Evolutionary conservation across 2,888 invertebrate genomes (phyloP).

Genomic region (Apodemia mormo): DNA sequence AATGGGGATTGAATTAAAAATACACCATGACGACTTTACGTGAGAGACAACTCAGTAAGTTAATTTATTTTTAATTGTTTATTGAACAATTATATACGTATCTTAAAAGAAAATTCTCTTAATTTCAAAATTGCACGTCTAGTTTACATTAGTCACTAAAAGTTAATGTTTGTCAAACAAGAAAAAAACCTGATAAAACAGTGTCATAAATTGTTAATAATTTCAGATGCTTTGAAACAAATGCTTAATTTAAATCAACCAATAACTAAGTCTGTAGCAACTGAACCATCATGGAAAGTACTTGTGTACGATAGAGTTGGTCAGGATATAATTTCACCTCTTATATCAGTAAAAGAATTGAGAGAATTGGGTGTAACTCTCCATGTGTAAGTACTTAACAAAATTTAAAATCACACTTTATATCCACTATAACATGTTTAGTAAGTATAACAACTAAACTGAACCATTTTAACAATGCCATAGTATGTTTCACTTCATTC

Average conservation of each 20-base stretch:
- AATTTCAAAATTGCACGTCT: not conserved
- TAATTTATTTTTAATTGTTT: not conserved
- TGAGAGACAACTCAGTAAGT: constrained; percentile 87
- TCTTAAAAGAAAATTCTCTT: no score
- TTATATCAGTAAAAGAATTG: constrained; percentile 97
- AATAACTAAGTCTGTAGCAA: constrained; percentile 86
- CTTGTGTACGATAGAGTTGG: constrained; percentile 97
- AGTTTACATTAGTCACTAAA: not conserved
- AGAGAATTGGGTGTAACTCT: constrained; percentile 98
- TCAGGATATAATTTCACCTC: constrained; percentile 98
- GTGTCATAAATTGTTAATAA: constrained; percentile 25
- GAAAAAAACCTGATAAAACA: constrained; percentile 4
- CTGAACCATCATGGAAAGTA: constrained; percentile 98
- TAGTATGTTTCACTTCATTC: no score
- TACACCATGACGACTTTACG: constrained; percentile 84
- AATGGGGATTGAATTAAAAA: constrained; percentile 43
- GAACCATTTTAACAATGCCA: no score
- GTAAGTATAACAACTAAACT: no score
- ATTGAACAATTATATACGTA: no score
- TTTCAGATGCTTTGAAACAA: constrained; percentile 94
- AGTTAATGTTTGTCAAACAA: not conserved
- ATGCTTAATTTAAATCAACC: constrained; percentile 97
- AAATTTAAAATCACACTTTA: no score
- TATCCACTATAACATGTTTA: no score
- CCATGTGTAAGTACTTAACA: constrained; percentile 89